These are phyloP conservation scores for Aspidoscelis tigris DNA, from an alignment of 2,113 vertebrate species.

Conservation along the genomic window DNA sequence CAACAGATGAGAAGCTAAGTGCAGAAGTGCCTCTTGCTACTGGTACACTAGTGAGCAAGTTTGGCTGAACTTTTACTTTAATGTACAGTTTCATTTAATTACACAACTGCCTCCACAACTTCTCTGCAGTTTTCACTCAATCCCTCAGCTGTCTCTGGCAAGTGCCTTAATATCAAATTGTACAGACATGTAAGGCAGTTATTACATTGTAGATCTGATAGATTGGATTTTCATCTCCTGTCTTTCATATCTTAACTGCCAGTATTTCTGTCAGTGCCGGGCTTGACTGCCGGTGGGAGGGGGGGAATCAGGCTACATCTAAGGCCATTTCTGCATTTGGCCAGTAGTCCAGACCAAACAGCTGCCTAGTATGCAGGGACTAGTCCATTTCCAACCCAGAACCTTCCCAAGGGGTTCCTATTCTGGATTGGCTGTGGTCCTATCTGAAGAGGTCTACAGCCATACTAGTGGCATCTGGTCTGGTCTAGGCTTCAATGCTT, in stretches of 20 bases:
- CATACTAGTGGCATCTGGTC: too few relatives aligned
- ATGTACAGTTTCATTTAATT: not conserved
- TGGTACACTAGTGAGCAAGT: not conserved
- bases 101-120: too few relatives aligned
- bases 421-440: too few relatives aligned
- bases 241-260: constrained; percentile 5
- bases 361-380: too few relatives aligned
- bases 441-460: too few relatives aligned
- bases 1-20: too few relatives aligned
- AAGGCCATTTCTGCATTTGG: too few relatives aligned
- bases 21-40: not conserved
- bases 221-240: not conserved
- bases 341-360: too few relatives aligned
- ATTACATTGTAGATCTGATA: not conserved
- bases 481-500: too few relatives aligned
- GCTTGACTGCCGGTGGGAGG: not conserved
- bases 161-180: not conserved
- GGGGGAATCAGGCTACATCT: too few relatives aligned
- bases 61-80: not conserved
- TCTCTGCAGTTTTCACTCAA: not conserved
- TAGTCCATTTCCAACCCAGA: too few relatives aligned
- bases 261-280: not conserved
- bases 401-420: too few relatives aligned
- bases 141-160: not conserved
- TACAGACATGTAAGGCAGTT: not conserved